These are phyloP conservation scores for Callinectes sapidus DNA, from an alignment of 2,888 invertebrate genomes.

Conservation along the genomic window DNA sequence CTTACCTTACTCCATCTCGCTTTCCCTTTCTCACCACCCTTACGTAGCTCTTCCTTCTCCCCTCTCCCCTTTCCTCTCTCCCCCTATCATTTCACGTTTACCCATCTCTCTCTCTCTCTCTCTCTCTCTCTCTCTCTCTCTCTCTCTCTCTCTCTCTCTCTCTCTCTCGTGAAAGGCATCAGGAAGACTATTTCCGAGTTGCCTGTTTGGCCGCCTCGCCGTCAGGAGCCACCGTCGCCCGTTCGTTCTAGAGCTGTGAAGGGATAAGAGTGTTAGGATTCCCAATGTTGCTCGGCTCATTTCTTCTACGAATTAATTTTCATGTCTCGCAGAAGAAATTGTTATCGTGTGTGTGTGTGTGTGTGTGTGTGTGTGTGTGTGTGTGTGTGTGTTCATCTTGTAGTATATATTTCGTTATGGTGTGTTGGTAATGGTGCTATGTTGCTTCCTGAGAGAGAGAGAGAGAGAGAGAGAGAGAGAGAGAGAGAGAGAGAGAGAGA, in stretches of 20 bases:
- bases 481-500: no score
- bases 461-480: no score
- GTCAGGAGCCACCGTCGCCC: neutral
- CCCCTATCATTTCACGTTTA: neutral
- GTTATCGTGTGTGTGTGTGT: neutral
- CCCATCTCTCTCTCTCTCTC: neutral
- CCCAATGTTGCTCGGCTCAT: neutral
- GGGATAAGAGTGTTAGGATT: neutral
- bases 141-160: neutral
- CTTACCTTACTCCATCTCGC: neutral
- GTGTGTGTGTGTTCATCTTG: no score
- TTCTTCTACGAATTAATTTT: neutral
- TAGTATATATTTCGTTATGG: no score
- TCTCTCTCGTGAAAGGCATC: neutral
- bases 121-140: conserved; percentile 1
- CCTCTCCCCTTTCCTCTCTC: neutral
- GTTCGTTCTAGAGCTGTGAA: neutral
- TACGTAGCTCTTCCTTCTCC: no score
- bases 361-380: no score
- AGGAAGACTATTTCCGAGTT: neutral
- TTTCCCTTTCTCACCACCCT: neutral
- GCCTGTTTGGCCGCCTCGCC: neutral
- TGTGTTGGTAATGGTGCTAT: no score
- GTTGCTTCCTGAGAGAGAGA: no score
- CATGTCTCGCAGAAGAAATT: neutral